Percentiles rank a stretch among this genome's conserved stretches.
Evolutionary conservation across 2,888 invertebrate genomes (phyloP).

Genomic region (Ormyrus nitidulus): DNA sequence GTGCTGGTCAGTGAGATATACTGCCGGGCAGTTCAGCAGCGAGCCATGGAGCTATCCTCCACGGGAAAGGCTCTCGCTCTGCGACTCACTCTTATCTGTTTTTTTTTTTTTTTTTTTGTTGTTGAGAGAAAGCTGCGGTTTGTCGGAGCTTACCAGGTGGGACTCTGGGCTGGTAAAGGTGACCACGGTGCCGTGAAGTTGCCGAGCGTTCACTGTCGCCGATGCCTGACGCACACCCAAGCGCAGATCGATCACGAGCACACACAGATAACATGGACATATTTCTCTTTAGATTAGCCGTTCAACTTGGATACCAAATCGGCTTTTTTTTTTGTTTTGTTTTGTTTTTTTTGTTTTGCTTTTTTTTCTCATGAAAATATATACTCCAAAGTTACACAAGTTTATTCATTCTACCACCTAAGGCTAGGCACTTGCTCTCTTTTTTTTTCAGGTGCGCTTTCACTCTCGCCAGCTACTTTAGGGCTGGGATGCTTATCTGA

Average conservation of each 20-base stretch:
- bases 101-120: slow-evolving; percentile 25
- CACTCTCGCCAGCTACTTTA: too few species aligned
- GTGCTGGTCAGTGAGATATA: slow-evolving; percentile 64
- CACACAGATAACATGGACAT: slow-evolving; percentile 60
- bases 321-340: too few species aligned
- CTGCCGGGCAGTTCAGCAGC: slow-evolving; percentile 67
- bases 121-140: slow-evolving; percentile 58
- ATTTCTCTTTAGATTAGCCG: slow-evolving; percentile 31
- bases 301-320: too few species aligned
- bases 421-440: too few species aligned
- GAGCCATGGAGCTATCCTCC: slow-evolving; percentile 65
- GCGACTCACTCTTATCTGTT: slow-evolving; percentile 14
- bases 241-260: slow-evolving; percentile 62
- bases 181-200: slow-evolving; percentile 75
- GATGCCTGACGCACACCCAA: slow-evolving; percentile 39
- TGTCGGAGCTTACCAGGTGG: slow-evolving; percentile 76
- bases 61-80: slow-evolving; percentile 53
- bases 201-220: slow-evolving; percentile 68
- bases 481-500: too few species aligned
- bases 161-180: slow-evolving; percentile 81
- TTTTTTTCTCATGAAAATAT: not conserved
- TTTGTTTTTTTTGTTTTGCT: not conserved
- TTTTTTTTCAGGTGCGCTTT: too few species aligned
- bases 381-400: not conserved
- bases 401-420: too few species aligned